Evolutionary conservation across 2,113 vertebrate genomes (phyloP).

Genomic region (Proterorhinus semilunaris): DNA sequence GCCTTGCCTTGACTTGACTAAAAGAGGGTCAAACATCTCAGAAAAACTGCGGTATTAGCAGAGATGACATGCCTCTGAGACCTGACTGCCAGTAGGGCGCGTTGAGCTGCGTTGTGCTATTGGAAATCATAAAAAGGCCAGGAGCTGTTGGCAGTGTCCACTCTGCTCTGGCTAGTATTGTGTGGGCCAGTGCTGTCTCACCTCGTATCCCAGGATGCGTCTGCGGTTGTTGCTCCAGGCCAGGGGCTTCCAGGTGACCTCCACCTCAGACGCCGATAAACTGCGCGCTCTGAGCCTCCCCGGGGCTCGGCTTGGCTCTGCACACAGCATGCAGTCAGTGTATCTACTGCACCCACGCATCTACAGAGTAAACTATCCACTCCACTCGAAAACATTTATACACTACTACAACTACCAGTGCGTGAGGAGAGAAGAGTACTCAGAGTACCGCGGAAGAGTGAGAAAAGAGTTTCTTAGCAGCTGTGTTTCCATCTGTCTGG

Average conservation of each 20-base stretch:
- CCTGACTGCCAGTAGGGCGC: too few species aligned
- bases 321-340: conserved; percentile 25
- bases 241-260: conserved; percentile 88
- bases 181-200: conserved; percentile 70
- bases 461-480: background rate
- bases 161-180: conserved; percentile 22
- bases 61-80: too few species aligned
- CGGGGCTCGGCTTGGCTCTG: conserved; percentile 88
- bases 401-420: background rate
- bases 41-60: too few species aligned
- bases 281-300: conserved; percentile 82
- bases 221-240: conserved; percentile 85
- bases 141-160: conserved; percentile 24
- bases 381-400: conserved; percentile 1
- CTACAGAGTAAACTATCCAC: conserved; percentile 7
- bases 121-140: conserved; percentile 7
- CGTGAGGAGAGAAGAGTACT: background rate
- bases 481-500: background rate
- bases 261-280: conserved; percentile 87
- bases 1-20: too few species aligned
- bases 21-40: too few species aligned
- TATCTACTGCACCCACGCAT: conserved; percentile 38
- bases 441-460: background rate
- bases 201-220: conserved; percentile 93
- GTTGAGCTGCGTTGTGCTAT: background rate